Conservation (phyloP, 2,888 invertebrate species). For the Auanema sp. region DNA sequence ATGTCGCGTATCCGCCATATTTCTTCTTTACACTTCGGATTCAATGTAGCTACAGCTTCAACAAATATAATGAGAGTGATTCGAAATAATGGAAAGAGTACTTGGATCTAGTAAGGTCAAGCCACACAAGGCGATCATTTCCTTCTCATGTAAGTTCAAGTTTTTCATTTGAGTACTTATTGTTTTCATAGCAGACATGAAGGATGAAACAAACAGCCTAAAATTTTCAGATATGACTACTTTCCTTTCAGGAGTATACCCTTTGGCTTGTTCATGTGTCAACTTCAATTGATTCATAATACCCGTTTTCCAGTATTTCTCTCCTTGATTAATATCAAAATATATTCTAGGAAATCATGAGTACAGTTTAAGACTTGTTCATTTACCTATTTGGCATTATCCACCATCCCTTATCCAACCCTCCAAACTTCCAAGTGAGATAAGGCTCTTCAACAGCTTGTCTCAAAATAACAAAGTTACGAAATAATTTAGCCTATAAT, state of each 20-base stretch:
- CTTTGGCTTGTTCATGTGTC: slow-evolving; percentile 47
- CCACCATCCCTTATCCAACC: slow-evolving; percentile 50
- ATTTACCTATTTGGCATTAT: slow-evolving; percentile 54
- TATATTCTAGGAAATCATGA: slow-evolving; percentile 37
- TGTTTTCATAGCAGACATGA: slow-evolving; percentile 50
- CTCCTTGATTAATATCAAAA: slow-evolving; percentile 45
- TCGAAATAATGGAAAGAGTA: slow-evolving; percentile 21
- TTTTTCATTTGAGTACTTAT: slow-evolving; percentile 48
- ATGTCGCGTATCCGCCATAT: slow-evolving; percentile 42
- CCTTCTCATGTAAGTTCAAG: slow-evolving; percentile 43
- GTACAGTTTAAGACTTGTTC: not conserved
- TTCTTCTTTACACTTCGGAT: slow-evolving; percentile 23
- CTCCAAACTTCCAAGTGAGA: slow-evolving; percentile 55
- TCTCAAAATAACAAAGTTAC: slow-evolving; percentile 51
- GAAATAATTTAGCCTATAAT: slow-evolving; percentile 50
- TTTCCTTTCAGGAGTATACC: slow-evolving; percentile 22
- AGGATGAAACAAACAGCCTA: slow-evolving; percentile 56
- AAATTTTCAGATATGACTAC: slow-evolving; percentile 13
- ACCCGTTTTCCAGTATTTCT: slow-evolving; percentile 48
- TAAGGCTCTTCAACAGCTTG: slow-evolving; percentile 60
- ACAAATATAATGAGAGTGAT: slow-evolving; percentile 10
- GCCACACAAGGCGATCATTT: slow-evolving; percentile 48
- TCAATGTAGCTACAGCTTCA: slow-evolving; percentile 32
- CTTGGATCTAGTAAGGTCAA: slow-evolving; percentile 51
- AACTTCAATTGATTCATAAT: slow-evolving; percentile 51